These are phyloP conservation scores for Zonitis immaculata DNA, from an alignment of 2,888 invertebrate species.

Conservation along the genomic window DNA sequence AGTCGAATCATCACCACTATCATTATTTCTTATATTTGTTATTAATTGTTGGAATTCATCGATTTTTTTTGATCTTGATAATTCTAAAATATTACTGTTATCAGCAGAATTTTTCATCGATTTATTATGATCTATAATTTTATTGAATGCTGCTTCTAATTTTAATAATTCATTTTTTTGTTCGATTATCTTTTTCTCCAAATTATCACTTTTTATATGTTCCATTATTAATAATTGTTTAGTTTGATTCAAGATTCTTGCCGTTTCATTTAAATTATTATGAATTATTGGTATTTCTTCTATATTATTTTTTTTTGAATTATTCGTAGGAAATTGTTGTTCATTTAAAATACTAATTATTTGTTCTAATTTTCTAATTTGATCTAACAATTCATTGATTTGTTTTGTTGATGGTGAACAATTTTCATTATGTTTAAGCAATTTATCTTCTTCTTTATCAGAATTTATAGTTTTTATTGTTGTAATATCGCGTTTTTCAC, in stretches of 20 bases:
- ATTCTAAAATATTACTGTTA: background rate
- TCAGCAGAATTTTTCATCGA: background rate
- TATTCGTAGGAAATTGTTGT: conserved; percentile 40
- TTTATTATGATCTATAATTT: conserved; percentile 4
- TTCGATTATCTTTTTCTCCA: conserved; percentile 28
- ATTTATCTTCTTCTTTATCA: background rate
- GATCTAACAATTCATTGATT: conserved; percentile 33
- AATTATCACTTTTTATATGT: conserved; percentile 22
- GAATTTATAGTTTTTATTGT: background rate
- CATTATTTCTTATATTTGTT: conserved; percentile 19
- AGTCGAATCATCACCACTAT: conserved; percentile 21
- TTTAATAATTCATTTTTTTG: conserved; percentile 24
- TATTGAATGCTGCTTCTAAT: conserved; percentile 13
- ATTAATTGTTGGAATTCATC: conserved; percentile 15
- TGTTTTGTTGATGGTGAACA: conserved; percentile 18
- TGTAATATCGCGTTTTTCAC: conserved; percentile 2
- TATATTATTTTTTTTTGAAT: conserved; percentile 18
- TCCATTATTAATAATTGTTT: conserved; percentile 21
- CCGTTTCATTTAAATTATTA: conserved; percentile 21
- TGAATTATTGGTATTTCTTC: conserved; percentile 25
- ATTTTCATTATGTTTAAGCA: conserved; percentile 3
- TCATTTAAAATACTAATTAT: conserved; percentile 38
- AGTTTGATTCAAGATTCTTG: conserved; percentile 27
- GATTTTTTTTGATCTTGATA: conserved; percentile 7
- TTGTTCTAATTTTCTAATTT: conserved; percentile 39